A percentile compares a stretch with the other conserved stretches of the same genome.
Evolutionary conservation across 2,888 invertebrate genomes (phyloP).

Genomic region (Ditula angustiorana): DNA sequence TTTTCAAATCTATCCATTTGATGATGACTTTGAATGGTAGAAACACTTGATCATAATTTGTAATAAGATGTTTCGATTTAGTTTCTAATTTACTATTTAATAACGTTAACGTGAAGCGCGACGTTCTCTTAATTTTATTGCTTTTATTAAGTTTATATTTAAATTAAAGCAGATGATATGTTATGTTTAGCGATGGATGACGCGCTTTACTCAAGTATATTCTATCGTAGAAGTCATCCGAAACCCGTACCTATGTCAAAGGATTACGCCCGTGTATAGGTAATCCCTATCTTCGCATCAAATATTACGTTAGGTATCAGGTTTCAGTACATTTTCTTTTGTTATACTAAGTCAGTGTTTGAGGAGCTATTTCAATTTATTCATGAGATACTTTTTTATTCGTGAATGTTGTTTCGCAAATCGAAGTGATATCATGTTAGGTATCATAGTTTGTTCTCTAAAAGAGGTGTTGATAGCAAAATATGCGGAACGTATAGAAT

Average conservation of each 20-base stretch:
- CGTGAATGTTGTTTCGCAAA: not conserved
- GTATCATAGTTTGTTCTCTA: too few relatives aligned
- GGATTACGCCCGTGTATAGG: constrained; percentile 14
- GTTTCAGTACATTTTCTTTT: not conserved
- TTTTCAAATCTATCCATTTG: too few relatives aligned
- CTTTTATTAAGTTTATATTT: too few relatives aligned
- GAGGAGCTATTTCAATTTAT: not conserved
- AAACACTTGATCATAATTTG: too few relatives aligned
- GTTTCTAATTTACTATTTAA: too few relatives aligned
- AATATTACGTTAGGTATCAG: constrained; percentile 21
- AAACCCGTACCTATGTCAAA: constrained; percentile 14
- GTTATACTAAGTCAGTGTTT: not conserved
- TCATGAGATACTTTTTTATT: not conserved
- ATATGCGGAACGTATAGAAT: too few relatives aligned
- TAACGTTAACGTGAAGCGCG: too few relatives aligned
- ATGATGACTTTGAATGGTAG: too few relatives aligned
- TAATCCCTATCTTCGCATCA: constrained; percentile 26
- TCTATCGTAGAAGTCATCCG: constrained; percentile 13
- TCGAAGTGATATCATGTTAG: not conserved
- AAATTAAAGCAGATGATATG: too few relatives aligned
- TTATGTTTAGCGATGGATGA: not conserved
- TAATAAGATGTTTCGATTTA: too few relatives aligned
- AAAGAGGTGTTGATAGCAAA: too few relatives aligned
- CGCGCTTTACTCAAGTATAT: constrained; percentile 8
- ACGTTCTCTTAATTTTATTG: too few relatives aligned